Evolutionary conservation across 2,797 vertebrate species (phyloP).

Genomic region (Girardinus metallicus): DNA sequence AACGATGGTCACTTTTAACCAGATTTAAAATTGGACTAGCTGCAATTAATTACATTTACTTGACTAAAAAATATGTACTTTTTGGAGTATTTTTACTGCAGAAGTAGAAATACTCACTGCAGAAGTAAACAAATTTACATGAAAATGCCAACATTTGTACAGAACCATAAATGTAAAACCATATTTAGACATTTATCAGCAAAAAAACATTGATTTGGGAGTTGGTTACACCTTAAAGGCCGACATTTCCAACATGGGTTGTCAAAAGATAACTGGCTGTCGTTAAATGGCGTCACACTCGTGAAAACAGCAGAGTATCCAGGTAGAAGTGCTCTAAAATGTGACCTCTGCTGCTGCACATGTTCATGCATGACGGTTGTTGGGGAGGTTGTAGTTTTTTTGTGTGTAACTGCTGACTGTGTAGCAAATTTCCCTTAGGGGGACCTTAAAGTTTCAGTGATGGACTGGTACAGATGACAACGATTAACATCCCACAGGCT

Average conservation of each 20-base stretch:
- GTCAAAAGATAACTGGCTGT: background rate
- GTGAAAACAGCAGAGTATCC: background rate
- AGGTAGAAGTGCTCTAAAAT: background rate
- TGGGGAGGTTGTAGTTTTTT: background rate
- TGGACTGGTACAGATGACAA: slow-evolving; percentile 1
- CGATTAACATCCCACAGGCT: background rate
- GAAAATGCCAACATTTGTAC: background rate
- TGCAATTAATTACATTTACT: no score
- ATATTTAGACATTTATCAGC: background rate
- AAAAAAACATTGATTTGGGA: no score
- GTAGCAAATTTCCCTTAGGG: background rate
- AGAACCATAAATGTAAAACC: background rate
- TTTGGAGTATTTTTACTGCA: no score
- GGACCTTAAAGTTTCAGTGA: background rate
- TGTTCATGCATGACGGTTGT: background rate
- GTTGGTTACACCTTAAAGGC: no score
- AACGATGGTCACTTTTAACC: background rate
- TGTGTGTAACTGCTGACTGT: background rate
- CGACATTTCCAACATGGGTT: background rate
- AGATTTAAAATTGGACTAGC: background rate
- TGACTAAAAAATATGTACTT: no score
- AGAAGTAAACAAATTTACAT: background rate
- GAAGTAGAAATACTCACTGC: background rate
- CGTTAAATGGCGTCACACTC: background rate
- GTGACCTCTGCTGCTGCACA: background rate